Percentiles rank a stretch among this genome's conserved stretches.
Conservation (phyloP, 2,797 vertebrate genomes). For the Neosilurus hyrtlii region DNA sequence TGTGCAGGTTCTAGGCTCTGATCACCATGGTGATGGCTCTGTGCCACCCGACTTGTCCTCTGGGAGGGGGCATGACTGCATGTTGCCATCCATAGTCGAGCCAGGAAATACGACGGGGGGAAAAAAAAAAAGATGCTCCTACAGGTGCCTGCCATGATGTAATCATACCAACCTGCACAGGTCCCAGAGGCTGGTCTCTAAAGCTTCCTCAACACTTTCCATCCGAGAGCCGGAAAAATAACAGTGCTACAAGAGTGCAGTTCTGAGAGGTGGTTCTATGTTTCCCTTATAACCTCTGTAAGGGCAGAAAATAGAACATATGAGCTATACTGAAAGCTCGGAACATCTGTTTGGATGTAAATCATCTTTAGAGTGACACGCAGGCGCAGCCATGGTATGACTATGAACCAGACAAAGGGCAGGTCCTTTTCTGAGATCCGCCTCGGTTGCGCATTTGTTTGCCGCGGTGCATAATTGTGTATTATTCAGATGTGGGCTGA, state of each 20-base stretch:
- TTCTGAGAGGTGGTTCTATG: constrained; percentile 27
- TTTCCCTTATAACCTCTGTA: constrained; percentile 68
- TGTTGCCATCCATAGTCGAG: constrained; percentile 64
- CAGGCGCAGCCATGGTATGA: constrained; percentile 60
- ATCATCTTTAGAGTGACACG: constrained; percentile 71
- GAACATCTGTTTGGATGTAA: constrained; percentile 73
- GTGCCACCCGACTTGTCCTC: constrained; percentile 73
- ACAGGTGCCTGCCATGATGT: constrained; percentile 54
- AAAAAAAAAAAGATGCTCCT: constrained; percentile 53
- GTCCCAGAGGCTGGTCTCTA: constrained; percentile 44
- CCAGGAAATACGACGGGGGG: constrained; percentile 52
- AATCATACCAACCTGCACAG: constrained; percentile 32
- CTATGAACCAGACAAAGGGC: constrained; percentile 64
- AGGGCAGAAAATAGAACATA: constrained; percentile 67
- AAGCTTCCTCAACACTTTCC: constrained; percentile 50
- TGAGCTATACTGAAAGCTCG: constrained; percentile 59
- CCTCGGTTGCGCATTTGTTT: constrained; percentile 57
- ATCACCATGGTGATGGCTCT: constrained; percentile 80
- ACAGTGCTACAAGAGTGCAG: constrained; percentile 35
- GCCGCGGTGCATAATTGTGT: constrained; percentile 41
- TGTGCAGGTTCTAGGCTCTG: constrained; percentile 72
- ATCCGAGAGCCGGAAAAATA: constrained; percentile 36
- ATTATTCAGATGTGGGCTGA: constrained; percentile 45
- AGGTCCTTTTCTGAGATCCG: constrained; percentile 60
- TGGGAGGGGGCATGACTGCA: constrained; percentile 59